A percentile compares a stretch with the other conserved stretches of the same genome.
phyloP scores from a whole-genome alignment of 2,113 vertebrate species.

The Morone chrysops region DNA sequence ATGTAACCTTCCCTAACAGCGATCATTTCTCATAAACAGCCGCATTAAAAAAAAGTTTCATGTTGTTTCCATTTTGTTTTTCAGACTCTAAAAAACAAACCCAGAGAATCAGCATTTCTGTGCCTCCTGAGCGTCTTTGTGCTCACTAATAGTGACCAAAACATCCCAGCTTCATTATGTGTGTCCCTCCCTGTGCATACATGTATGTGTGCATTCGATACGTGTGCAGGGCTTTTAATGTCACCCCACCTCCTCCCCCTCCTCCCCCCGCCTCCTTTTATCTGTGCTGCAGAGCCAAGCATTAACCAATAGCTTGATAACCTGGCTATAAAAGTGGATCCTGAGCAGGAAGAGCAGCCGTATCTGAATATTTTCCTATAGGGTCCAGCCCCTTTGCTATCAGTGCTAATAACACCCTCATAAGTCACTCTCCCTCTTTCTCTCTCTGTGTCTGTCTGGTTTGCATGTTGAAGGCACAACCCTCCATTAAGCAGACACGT shows the following conservation, averaged over 20 bases:
- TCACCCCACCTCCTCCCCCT: neutral
- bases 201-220: conserved; percentile 3
- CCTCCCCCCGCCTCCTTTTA: conserved; percentile 45
- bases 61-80: conserved; percentile 43
- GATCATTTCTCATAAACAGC: conserved; percentile 71
- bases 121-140: neutral
- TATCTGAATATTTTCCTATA: conserved; percentile 65
- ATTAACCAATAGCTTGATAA: conserved; percentile 77
- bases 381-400: conserved; percentile 57
- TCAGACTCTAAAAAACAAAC: conserved; percentile 35
- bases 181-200: conserved; percentile 1
- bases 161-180: no score
- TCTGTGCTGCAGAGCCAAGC: conserved; percentile 61
- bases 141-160: neutral
- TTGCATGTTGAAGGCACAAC: conserved; percentile 54
- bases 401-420: conserved; percentile 70
- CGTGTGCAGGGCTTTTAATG: conserved; percentile 48
- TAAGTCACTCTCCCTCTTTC: conserved; percentile 27
- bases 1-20: conserved; percentile 54
- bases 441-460: conserved; percentile 35
- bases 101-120: neutral
- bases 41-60: conserved; percentile 31
- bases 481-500: conserved; percentile 33
- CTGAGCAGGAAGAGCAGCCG: conserved; percentile 39
- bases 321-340: conserved; percentile 71